These are phyloP conservation scores for Dermochelys coriacea DNA, from an alignment of 2,797 vertebrate genomes.

Conservation along the genomic window DNA sequence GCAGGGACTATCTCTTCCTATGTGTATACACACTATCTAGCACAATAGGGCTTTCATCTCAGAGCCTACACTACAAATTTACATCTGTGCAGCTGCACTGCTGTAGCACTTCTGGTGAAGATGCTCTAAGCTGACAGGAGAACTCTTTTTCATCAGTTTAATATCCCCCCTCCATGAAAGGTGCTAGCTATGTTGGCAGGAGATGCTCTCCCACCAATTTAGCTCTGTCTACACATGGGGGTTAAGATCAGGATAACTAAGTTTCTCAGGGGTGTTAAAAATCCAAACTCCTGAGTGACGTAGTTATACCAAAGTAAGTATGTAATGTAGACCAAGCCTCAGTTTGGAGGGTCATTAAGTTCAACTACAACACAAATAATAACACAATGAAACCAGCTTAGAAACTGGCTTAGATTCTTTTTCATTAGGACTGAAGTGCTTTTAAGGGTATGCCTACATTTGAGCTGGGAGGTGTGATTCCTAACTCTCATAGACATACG, in stretches of 20 bases:
- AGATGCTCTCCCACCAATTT: too few relatives aligned
- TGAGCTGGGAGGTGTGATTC: neutral
- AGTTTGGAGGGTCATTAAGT: neutral
- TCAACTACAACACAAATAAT: neutral
- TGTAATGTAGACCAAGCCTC: neutral
- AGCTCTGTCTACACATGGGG: too few relatives aligned
- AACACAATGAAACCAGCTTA: neutral
- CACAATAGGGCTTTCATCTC: neutral
- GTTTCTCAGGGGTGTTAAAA: neutral
- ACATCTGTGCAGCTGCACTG: neutral
- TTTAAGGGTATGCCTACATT: neutral
- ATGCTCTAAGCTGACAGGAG: neutral
- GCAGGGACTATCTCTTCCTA: too few relatives aligned
- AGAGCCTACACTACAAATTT: neutral
- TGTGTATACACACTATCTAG: too few relatives aligned
- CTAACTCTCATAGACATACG: neutral
- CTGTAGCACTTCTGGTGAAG: neutral
- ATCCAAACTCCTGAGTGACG: too few relatives aligned
- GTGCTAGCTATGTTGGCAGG: accelerated
- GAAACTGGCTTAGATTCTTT: neutral
- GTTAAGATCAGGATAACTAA: neutral
- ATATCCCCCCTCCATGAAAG: neutral
- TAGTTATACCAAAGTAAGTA: neutral
- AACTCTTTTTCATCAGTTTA: neutral
- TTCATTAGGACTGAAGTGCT: neutral